Percentiles rank a stretch among this genome's conserved stretches.
Evolutionary conservation across 2,113 vertebrate species (phyloP).

Genomic region (Phyllostomus hastatus): DNA sequence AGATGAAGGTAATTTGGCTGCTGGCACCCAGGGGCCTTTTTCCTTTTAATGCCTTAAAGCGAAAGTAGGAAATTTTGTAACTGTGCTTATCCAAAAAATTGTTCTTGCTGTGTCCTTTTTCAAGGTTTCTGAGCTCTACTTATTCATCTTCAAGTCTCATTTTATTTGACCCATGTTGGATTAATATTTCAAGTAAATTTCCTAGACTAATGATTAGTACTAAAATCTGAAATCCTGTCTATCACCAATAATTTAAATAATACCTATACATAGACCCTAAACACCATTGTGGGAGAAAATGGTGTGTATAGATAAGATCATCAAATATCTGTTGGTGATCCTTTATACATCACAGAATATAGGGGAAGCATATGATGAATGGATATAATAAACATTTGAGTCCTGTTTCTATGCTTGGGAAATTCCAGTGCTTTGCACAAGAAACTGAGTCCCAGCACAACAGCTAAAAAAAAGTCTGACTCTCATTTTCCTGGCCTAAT

Average conservation of each 20-base stretch:
- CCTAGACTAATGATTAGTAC: neutral
- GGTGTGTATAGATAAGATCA: neutral
- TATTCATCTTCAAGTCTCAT: neutral
- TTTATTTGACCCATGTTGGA: neutral
- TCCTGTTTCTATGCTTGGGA: neutral
- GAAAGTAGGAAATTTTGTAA: neutral
- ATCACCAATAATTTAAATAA: neutral
- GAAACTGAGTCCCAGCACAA: neutral
- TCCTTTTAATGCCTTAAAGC: neutral
- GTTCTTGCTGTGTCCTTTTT: neutral
- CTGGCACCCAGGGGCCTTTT: neutral
- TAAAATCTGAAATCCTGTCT: neutral
- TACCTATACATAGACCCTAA: neutral
- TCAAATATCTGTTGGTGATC: neutral
- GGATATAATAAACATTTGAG: neutral
- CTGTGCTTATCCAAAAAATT: neutral
- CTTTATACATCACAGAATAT: neutral
- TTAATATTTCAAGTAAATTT: neutral
- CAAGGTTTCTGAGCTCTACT: neutral
- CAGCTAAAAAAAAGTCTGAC: slow-evolving; percentile 20
- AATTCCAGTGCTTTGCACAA: neutral
- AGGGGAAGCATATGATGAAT: neutral
- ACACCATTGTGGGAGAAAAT: neutral
- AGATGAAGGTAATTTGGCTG: neutral
- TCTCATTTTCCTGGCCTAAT: neutral